Conservation (phyloP, 2,797 vertebrate genomes). For the Coluber constrictor region DNA sequence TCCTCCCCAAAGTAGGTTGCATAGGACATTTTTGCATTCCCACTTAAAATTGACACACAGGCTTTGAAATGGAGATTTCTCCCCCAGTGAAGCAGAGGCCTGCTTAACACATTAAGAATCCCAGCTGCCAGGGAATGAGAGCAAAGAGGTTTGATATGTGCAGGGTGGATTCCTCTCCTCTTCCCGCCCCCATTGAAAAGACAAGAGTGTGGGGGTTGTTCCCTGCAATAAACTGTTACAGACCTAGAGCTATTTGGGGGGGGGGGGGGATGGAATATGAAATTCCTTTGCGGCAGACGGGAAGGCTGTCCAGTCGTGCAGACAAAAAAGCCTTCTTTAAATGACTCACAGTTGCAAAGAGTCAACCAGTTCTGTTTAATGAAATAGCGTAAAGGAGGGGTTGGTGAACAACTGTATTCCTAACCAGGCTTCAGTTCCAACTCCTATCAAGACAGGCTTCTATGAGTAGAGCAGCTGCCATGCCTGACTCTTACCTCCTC, state of each 20-base stretch:
- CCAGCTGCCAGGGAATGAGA: constrained; percentile 23
- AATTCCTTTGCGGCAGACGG: constrained; percentile 32
- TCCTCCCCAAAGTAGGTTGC: not conserved
- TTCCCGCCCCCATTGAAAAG: not conserved
- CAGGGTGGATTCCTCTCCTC: not conserved
- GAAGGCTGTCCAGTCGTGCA: constrained; percentile 25
- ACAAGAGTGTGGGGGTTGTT: constrained; percentile 4
- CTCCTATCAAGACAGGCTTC: not conserved
- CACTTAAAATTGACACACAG: constrained; percentile 27
- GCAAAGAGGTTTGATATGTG: constrained; percentile 23
- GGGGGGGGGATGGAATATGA: constrained; percentile 5
- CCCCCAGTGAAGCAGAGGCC: not conserved
- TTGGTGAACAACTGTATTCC: not conserved
- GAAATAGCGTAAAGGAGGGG: not conserved
- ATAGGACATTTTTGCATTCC: constrained; percentile 1
- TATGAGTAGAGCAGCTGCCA: not conserved
- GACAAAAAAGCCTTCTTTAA: constrained; percentile 40
- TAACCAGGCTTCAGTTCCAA: not conserved
- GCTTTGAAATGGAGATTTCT: constrained; percentile 41
- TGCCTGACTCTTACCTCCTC: not conserved
- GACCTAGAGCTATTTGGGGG: constrained; percentile 16
- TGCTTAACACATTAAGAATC: constrained; percentile 24
- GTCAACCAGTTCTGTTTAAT: constrained; percentile 17
- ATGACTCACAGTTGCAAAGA: constrained; percentile 32
- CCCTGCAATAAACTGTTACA: constrained; percentile 12